phyloP scores from a whole-genome alignment of 2,113 vertebrate species.

The Orcinus orca region DNA sequence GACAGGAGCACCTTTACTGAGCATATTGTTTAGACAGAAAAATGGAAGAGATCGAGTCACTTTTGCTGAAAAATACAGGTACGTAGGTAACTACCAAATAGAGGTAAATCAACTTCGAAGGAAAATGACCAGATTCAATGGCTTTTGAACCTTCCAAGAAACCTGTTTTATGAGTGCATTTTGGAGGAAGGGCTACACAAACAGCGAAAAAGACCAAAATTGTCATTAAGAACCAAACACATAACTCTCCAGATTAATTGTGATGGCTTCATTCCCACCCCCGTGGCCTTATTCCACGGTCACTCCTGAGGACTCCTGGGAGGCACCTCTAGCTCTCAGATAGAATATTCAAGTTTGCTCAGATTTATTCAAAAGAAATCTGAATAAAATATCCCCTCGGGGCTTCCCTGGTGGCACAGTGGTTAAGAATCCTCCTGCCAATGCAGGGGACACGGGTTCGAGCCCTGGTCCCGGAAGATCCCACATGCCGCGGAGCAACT shows the following conservation, averaged over 20 bases:
- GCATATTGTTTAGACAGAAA: background rate
- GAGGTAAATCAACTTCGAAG: background rate
- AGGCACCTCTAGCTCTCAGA: background rate
- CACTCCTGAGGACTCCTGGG: background rate
- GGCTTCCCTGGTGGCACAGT: no score
- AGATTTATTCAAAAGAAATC: background rate
- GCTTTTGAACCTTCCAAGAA: slow-evolving; percentile 1
- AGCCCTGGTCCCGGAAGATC: no score
- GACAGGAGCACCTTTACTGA: background rate
- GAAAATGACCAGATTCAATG: background rate
- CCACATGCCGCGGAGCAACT: no score
- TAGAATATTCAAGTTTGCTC: background rate
- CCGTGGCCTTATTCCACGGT: background rate
- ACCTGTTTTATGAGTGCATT: background rate
- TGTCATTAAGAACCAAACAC: background rate
- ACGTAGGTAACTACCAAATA: background rate
- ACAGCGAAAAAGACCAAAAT: background rate
- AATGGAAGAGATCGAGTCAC: background rate
- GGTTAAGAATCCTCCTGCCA: no score
- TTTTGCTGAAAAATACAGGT: background rate
- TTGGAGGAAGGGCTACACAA: background rate
- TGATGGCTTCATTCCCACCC: background rate
- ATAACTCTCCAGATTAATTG: background rate
- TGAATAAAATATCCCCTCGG: background rate
- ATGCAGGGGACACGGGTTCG: no score